Conservation (phyloP, 2,113 vertebrate species). For the Notothenia rossii region DNA sequence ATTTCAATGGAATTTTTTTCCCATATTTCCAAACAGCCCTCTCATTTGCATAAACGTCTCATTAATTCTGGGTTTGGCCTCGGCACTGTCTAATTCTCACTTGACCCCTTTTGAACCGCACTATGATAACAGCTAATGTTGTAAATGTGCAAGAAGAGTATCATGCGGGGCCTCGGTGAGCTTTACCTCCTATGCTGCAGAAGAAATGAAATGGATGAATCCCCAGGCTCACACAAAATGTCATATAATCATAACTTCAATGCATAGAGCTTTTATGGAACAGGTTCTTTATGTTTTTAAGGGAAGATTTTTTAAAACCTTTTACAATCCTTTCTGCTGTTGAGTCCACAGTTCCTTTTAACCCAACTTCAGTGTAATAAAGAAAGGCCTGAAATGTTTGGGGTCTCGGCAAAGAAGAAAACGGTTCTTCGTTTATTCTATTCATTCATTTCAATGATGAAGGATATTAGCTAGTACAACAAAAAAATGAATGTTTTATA, state of each 20-base stretch:
- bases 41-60: constrained; percentile 36
- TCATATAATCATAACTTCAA: constrained; percentile 9
- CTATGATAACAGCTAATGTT: constrained; percentile 33
- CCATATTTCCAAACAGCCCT: constrained; percentile 7
- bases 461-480: background rate
- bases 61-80: constrained; percentile 28
- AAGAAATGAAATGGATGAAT: constrained; percentile 22
- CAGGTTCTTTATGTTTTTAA: background rate
- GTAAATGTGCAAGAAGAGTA: constrained; percentile 3
- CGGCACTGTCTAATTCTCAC: constrained; percentile 28
- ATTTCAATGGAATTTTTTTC: constrained; percentile 4
- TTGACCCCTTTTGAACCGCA: constrained; percentile 36
- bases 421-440: background rate
- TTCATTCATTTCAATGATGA: background rate
- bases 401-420: background rate
- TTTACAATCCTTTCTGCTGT: constrained; percentile 12
- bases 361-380: background rate
- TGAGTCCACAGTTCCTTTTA: constrained; percentile 1
- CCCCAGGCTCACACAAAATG: background rate
- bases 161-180: constrained; percentile 1
- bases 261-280: background rate
- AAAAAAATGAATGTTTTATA: background rate
- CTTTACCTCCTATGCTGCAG: constrained; percentile 6
- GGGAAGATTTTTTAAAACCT: constrained; percentile 20
- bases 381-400: background rate